phyloP scores from a whole-genome alignment of 2,113 vertebrate species.

The Rhea pennata region DNA sequence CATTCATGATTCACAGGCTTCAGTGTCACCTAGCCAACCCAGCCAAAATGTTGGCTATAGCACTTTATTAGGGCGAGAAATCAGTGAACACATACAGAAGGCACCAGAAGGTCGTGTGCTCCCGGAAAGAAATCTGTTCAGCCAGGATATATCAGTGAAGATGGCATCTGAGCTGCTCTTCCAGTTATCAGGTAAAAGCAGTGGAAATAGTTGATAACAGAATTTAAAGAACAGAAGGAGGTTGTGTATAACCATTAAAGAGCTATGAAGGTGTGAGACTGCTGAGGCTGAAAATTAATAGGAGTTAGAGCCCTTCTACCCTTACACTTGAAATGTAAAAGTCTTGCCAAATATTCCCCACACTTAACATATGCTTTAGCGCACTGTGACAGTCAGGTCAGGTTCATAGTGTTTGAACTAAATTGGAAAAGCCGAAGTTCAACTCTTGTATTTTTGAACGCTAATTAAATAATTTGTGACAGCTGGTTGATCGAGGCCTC shows the following conservation, averaged over 20 bases:
- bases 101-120: constrained; percentile 86
- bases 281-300: neutral
- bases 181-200: constrained; percentile 91
- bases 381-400: neutral
- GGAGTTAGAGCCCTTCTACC: neutral
- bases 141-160: constrained; percentile 99
- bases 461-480: constrained; percentile 72
- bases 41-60: constrained; percentile 87
- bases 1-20: constrained; percentile 81
- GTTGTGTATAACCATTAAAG: neutral
- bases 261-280: neutral
- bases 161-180: constrained; percentile 99
- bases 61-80: constrained; percentile 91
- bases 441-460: constrained; percentile 63
- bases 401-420: constrained; percentile 42
- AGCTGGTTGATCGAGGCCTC: constrained; percentile 39
- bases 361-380: constrained; percentile 36
- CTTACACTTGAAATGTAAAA: neutral
- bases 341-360: neutral
- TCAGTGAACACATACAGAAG: constrained; percentile 85
- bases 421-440: constrained; percentile 47
- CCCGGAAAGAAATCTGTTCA: constrained; percentile 95
- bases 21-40: constrained; percentile 81
- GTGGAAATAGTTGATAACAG: neutral
- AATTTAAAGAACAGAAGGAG: neutral